A percentile compares a stretch with the other conserved stretches of the same genome.
phyloP scores from a whole-genome alignment of 2,113 vertebrate species.

The Sebastes schlegelii region DNA sequence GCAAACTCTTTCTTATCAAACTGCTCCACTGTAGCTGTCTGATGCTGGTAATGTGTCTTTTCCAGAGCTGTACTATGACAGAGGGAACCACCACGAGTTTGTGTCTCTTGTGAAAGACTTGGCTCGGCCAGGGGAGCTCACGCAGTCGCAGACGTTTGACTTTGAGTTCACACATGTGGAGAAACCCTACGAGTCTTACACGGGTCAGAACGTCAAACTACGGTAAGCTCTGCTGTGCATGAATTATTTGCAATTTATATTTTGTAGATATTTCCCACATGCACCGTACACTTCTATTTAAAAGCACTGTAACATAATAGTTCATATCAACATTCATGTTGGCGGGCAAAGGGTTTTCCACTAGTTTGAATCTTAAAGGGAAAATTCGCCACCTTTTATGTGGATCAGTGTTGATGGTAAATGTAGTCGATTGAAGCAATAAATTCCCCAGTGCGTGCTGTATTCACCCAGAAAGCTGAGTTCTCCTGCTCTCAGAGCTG shows the following conservation, averaged over 20 bases:
- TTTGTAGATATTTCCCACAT: neutral
- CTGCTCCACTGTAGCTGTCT: neutral
- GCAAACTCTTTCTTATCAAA: neutral
- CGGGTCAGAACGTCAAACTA: conserved; percentile 95
- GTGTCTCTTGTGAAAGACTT: conserved; percentile 97
- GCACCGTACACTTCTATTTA: neutral
- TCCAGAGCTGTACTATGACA: conserved; percentile 95
- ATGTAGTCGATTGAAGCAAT: no score
- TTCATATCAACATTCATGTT: neutral
- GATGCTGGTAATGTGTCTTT: conserved; percentile 15
- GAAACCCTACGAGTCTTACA: conserved; percentile 97
- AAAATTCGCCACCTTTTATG: no score
- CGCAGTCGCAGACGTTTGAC: conserved; percentile 93
- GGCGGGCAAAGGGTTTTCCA: neutral
- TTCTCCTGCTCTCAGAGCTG: no score
- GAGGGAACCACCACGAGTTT: conserved; percentile 97
- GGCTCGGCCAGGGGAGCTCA: conserved; percentile 93
- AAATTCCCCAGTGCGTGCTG: no score
- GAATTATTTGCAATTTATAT: neutral
- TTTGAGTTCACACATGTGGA: conserved; percentile 98
- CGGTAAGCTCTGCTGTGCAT: conserved; percentile 81
- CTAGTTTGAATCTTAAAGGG: neutral
- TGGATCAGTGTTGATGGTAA: no score
- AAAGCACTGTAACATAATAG: neutral
- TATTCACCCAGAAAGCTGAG: no score